Evolutionary conservation across 2,113 vertebrate species (phyloP).

Genomic region (Muscicapa adusta): DNA sequence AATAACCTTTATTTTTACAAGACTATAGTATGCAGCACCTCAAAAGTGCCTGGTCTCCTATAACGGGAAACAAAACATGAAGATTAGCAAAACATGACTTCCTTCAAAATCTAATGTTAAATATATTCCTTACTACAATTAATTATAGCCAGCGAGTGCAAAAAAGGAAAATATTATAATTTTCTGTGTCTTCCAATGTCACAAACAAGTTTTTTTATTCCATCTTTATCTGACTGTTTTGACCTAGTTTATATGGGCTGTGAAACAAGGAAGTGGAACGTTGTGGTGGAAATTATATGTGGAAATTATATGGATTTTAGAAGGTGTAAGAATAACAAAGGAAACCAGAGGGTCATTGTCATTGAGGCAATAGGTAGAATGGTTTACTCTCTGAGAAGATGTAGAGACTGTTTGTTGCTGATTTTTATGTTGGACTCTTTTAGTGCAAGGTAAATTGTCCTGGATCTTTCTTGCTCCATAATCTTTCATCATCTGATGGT

Average conservation of each 20-base stretch:
- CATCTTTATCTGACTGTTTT: background rate
- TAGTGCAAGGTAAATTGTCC: background rate
- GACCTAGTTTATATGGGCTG: background rate
- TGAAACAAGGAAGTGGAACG: background rate
- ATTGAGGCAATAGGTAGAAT: background rate
- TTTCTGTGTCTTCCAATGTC: background rate
- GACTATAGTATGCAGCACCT: background rate
- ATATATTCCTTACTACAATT: background rate
- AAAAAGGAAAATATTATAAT: background rate
- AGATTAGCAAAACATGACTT: background rate
- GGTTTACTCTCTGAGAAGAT: background rate
- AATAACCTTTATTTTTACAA: background rate
- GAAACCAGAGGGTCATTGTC: background rate
- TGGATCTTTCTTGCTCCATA: background rate
- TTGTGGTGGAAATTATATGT: background rate
- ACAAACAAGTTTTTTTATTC: background rate
- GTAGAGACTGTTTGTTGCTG: background rate
- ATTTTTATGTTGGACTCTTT: background rate
- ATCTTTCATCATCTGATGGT: background rate
- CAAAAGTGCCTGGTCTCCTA: background rate
- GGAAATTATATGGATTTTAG: background rate
- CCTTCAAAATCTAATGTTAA: background rate
- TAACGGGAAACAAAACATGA: background rate
- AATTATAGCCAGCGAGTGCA: background rate
- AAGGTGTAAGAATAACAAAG: background rate